Conservation (phyloP, 2,888 invertebrate species). For the Drosophila macrothrix region DNA sequence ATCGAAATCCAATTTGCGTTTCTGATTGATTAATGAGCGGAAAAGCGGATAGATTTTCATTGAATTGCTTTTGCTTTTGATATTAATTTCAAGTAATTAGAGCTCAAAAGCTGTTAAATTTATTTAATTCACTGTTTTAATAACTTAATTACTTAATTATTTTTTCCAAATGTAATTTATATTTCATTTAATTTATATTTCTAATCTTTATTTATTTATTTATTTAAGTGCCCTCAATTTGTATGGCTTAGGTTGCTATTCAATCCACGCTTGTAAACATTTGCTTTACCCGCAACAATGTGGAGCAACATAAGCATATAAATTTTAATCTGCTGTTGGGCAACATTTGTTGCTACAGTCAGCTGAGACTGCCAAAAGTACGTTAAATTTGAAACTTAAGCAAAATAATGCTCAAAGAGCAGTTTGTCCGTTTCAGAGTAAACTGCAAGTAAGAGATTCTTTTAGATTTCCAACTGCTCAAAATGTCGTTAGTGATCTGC, state of each 20-base stretch:
- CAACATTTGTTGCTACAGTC: slow-evolving; percentile 9
- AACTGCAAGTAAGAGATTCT: neutral
- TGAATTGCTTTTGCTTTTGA: neutral
- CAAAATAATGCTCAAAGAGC: neutral
- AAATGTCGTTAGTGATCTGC: neutral
- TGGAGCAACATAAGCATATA: neutral
- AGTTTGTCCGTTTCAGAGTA: neutral
- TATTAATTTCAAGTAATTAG: neutral
- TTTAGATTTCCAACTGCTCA: neutral
- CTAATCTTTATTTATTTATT: neutral
- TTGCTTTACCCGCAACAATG: slow-evolving; percentile 13
- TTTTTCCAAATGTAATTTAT: no score
- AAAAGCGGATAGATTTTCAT: neutral
- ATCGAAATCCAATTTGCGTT: slow-evolving; percentile 34
- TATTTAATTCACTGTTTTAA: neutral
- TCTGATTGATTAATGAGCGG: slow-evolving; percentile 1
- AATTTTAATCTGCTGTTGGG: neutral
- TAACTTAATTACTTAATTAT: neutral
- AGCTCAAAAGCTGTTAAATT: neutral
- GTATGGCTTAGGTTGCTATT: neutral
- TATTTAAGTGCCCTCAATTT: neutral
- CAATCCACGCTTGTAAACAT: slow-evolving; percentile 2
- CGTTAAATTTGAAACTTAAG: neutral
- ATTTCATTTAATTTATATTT: neutral
- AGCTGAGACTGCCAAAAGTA: neutral